Evolutionary conservation across 2,113 vertebrate genomes (phyloP).

Genomic region (Scatophagus argus): DNA sequence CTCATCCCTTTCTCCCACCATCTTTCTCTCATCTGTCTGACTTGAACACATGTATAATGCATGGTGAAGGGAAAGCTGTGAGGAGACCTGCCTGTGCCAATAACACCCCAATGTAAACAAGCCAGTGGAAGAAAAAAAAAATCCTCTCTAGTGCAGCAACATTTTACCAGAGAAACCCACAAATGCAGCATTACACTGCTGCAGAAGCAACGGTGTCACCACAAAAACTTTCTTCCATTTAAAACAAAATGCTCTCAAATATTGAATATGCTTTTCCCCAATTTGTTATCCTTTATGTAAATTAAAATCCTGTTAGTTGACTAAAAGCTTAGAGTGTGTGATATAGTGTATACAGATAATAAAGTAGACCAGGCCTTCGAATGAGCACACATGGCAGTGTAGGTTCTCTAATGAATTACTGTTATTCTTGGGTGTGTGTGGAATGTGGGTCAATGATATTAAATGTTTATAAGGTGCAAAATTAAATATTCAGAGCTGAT

Average conservation of each 20-base stretch:
- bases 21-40: constrained; percentile 68
- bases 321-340: background rate
- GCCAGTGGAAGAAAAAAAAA: background rate
- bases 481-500: constrained; percentile 66
- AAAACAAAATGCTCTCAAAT: constrained; percentile 46
- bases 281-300: constrained; percentile 21
- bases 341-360: constrained; percentile 10
- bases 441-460: constrained; percentile 74
- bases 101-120: constrained; percentile 75
- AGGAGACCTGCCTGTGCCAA: constrained; percentile 76
- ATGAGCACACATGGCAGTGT: constrained; percentile 35
- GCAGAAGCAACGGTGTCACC: background rate
- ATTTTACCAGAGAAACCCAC: background rate
- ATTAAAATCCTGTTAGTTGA: constrained; percentile 25
- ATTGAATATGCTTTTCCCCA: constrained; percentile 27
- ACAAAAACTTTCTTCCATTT: constrained; percentile 20
- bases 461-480: constrained; percentile 74
- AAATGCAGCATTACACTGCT: background rate
- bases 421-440: constrained; percentile 41
- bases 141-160: constrained; percentile 1
- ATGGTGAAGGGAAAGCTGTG: constrained; percentile 69
- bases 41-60: constrained; percentile 82
- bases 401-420: constrained; percentile 63
- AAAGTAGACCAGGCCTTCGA: constrained; percentile 21
- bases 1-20: constrained; percentile 54